Base-by-base conservation (phyloP, 2,888 invertebrate species). In the Portevinia maculata region DNA sequence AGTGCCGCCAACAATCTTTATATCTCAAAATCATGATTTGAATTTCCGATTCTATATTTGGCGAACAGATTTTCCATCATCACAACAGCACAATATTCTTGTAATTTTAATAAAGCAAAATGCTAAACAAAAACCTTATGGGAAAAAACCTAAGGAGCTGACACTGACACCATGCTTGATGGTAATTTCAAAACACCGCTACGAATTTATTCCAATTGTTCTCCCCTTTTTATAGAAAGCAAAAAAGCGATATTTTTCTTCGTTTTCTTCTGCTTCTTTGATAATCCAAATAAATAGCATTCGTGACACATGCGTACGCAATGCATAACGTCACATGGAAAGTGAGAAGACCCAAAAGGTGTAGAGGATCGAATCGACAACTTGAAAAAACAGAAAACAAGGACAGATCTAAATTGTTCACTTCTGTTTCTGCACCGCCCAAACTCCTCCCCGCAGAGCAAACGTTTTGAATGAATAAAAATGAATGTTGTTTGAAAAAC, bases 291-390 rank as follows among this genome's bases (percentile, higher is more conserved):
- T 30, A 74, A 57, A 79, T 74, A 69, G 57, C 65, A 73, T 60
- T 60, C 24, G 46, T 37, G 60, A 73, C 67, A 79, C 79, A 79
- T 79, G 74, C 69, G 79, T 74, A 57, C n/a, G n/a, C 57, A 74
- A 57, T 74, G 50, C 74, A 69, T 79, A 79, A 79, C 67, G 57
- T 59, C 50, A 44, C 69, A 67, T 41, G 9, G 11, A 34, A 13
- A 39, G 37, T 13, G 39, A 34, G 24, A 19, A 39, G 9, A n/a
- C n/a, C n/a, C 15, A 39, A 37, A 13, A 32, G 30, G 11, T 17
- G 9, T 13, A 13, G 5, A n/a, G n/a, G 3, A 17, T 3, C 21
- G 5, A 9, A 59, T 62, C 9, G 30, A 53, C 55, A 70, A 44
- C 15, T 70, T 37, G 28, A 44, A 30, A 34, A 62, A 53, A 67